Conservation (phyloP, 2,797 vertebrate genomes). For the Saxicola maurus region DNA sequence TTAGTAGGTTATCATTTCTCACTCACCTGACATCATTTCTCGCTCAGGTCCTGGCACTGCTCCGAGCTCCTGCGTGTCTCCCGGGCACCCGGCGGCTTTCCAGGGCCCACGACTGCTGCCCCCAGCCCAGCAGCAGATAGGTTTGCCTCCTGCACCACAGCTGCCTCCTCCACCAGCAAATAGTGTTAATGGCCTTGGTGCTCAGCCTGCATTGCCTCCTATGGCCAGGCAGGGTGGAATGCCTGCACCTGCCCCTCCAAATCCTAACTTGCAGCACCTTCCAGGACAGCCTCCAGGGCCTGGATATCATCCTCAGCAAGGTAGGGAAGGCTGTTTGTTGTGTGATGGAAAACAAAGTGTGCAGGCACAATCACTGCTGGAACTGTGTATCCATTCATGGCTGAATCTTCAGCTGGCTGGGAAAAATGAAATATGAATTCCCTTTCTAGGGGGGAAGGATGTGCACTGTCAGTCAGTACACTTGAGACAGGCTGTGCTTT, state of each 20-base stretch:
- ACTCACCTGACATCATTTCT: not conserved
- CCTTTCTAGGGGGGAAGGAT: not conserved
- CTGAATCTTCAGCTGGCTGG: not conserved
- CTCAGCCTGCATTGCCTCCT: slow-evolving; percentile 58
- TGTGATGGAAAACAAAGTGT: not conserved
- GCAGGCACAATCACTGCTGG: not conserved
- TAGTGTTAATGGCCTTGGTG: slow-evolving; percentile 59
- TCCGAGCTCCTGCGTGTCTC: slow-evolving; percentile 47
- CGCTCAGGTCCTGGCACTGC: slow-evolving; percentile 69
- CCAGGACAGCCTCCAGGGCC: slow-evolving; percentile 66
- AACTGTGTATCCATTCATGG: fast-evolving
- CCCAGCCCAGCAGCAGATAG: slow-evolving; percentile 55
- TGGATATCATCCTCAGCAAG: slow-evolving; percentile 68
- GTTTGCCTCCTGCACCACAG: slow-evolving; percentile 71
- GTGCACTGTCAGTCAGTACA: not conserved
- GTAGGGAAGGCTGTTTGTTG: slow-evolving; percentile 27
- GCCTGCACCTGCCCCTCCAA: slow-evolving; percentile 67
- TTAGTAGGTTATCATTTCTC: not conserved
- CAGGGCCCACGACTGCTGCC: slow-evolving; percentile 65
- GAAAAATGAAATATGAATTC: not conserved
- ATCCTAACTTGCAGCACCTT: slow-evolving; percentile 75
- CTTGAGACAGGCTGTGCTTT: not conserved
- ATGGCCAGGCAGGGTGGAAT: slow-evolving; percentile 69
- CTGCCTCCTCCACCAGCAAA: slow-evolving; percentile 70
- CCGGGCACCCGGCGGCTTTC: slow-evolving; percentile 66